A percentile compares a stretch with the other conserved stretches of the same genome.
These are phyloP conservation scores for Trilocha varians DNA, from an alignment of 2,888 invertebrate genomes.

Conservation along the genomic window DNA sequence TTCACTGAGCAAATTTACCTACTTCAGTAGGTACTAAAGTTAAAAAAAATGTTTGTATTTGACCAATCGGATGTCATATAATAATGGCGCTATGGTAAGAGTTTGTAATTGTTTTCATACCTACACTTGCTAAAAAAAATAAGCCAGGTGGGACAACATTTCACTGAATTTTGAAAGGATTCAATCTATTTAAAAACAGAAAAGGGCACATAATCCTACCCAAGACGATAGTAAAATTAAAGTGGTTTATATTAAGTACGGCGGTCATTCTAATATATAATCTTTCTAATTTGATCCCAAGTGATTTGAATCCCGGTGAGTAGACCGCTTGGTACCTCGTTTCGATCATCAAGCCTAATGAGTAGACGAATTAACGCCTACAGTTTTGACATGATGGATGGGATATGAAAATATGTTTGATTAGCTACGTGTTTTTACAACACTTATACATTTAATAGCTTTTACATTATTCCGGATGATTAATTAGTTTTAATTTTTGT, in stretches of 20 bases:
- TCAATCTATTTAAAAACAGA: too few relatives aligned
- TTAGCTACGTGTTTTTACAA: conserved; percentile 43
- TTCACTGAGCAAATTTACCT: too few relatives aligned
- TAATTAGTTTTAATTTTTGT: conserved; percentile 28
- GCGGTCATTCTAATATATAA: not conserved
- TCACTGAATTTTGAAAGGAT: too few relatives aligned
- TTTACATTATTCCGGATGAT: conserved; percentile 34
- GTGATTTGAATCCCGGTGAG: not conserved
- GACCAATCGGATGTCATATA: too few relatives aligned
- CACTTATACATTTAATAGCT: conserved; percentile 2
- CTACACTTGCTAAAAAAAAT: too few relatives aligned
- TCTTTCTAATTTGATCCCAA: not conserved
- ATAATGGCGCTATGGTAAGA: too few relatives aligned
- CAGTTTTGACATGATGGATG: conserved; percentile 60
- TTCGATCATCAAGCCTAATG: conserved; percentile 34
- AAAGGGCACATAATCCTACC: not conserved
- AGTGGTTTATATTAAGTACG: not conserved
- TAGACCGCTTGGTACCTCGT: not conserved
- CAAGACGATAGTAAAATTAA: too few relatives aligned
- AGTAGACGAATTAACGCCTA: conserved; percentile 44
- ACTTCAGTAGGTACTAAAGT: too few relatives aligned
- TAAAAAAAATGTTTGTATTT: too few relatives aligned
- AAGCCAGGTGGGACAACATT: too few relatives aligned
- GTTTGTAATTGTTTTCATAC: too few relatives aligned
- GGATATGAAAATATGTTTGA: conserved; percentile 58